These are phyloP conservation scores for Procapra przewalskii DNA, from an alignment of 2,113 vertebrate genomes.

Conservation along the genomic window DNA sequence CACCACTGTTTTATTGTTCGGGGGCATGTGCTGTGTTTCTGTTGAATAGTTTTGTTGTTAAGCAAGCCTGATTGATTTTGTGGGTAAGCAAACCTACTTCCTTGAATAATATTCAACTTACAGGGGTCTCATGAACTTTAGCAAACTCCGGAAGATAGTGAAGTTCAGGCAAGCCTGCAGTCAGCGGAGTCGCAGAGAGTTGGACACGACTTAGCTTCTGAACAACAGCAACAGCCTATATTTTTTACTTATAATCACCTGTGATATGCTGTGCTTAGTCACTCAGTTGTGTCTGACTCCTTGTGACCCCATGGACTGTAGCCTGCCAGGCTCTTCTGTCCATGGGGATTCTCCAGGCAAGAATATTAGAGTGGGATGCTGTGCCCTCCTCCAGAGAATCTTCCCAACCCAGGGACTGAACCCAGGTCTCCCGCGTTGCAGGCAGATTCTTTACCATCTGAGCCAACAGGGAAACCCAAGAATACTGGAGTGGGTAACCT, in stretches of 20 bases:
- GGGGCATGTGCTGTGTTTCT: background rate
- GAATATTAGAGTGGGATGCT: background rate
- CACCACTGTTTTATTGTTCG: background rate
- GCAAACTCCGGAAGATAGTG: background rate
- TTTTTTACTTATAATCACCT: background rate
- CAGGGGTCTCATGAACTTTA: background rate
- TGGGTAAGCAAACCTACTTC: background rate
- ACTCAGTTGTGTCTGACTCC: background rate
- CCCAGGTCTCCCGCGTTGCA: rapidly evolving
- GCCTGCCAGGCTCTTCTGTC: background rate
- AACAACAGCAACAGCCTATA: background rate
- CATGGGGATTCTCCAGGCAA: background rate
- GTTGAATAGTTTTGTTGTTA: background rate
- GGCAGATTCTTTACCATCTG: background rate
- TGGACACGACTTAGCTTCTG: background rate
- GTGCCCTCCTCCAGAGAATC: background rate
- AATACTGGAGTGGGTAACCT: background rate
- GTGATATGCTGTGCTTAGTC: background rate
- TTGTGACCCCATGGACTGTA: background rate
- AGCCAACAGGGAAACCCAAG: background rate
- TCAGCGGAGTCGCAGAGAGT: background rate
- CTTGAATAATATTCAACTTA: background rate
- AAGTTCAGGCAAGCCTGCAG: background rate
- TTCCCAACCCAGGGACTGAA: background rate
- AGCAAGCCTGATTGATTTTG: background rate